These are phyloP conservation scores for Amphipyra tragopoginis DNA, from an alignment of 2,888 invertebrate genomes.

Conservation along the genomic window DNA sequence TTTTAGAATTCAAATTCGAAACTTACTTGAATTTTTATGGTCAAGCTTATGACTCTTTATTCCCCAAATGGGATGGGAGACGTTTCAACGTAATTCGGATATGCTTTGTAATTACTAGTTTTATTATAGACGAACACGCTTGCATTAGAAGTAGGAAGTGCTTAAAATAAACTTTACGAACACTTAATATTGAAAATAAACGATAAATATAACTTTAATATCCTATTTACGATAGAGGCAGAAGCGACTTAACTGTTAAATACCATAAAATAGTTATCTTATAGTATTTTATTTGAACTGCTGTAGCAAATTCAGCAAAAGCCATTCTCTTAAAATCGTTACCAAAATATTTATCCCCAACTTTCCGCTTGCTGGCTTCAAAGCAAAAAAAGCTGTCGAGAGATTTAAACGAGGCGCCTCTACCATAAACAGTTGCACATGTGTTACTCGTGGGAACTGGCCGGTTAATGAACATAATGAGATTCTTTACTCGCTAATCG, in stretches of 20 bases:
- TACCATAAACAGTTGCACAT: constrained; percentile 80
- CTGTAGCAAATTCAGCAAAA: constrained; percentile 11
- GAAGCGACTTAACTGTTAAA: not conserved
- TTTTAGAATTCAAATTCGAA: constrained; percentile 22
- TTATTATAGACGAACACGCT: constrained; percentile 5
- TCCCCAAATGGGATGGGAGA: constrained; percentile 5
- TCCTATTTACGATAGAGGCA: not conserved
- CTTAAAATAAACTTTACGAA: constrained; percentile 7
- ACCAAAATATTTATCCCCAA: constrained; percentile 63
- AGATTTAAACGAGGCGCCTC: constrained; percentile 73
- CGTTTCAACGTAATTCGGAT: constrained; percentile 12
- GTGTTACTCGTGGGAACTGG: constrained; percentile 81
- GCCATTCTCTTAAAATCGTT: constrained; percentile 8
- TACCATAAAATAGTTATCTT: too few species aligned
- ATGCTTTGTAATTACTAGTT: constrained; percentile 9
- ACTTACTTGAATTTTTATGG: constrained; percentile 38
- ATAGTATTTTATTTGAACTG: constrained; percentile 3
- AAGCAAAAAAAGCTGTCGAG: constrained; percentile 73
- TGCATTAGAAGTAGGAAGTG: not conserved
- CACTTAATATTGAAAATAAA: not conserved
- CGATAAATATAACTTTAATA: not conserved
- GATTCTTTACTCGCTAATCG: constrained; percentile 80
- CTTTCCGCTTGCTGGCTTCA: constrained; percentile 58
- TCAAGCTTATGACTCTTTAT: constrained; percentile 38
- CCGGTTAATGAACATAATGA: constrained; percentile 78